A percentile compares a stretch with the other conserved stretches of the same genome.
phyloP scores from a whole-genome alignment of 2,797 vertebrate genomes.

The Rhinoraja longicauda region DNA sequence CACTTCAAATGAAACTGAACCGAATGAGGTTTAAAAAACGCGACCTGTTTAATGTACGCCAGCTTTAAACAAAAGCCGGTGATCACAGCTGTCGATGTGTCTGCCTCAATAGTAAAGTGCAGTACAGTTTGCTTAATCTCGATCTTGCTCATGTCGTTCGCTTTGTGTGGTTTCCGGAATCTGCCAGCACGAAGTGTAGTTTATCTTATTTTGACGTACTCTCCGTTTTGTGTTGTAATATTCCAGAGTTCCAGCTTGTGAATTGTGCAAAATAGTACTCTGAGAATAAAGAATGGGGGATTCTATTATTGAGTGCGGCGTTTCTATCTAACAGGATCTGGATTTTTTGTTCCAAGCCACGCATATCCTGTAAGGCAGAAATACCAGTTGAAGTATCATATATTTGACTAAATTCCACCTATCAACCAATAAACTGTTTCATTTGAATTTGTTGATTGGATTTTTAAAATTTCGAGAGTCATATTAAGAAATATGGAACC shows the following conservation, averaged over 20 bases:
- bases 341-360: too few relatives aligned
- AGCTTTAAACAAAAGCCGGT: background rate
- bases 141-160: too few relatives aligned
- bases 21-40: too few relatives aligned
- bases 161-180: too few relatives aligned
- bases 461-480: too few relatives aligned
- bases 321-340: too few relatives aligned
- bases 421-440: background rate
- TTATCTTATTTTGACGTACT: background rate
- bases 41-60: background rate
- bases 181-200: background rate
- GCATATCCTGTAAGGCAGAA: background rate
- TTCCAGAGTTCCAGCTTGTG: background rate
- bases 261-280: background rate
- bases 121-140: background rate
- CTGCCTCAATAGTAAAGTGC: background rate
- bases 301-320: too few relatives aligned
- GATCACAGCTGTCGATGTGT: background rate
- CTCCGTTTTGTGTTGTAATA: background rate
- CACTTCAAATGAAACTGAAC: background rate
- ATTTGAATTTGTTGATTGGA: background rate
- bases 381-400: background rate
- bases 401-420: background rate
- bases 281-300: background rate
- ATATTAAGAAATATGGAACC: background rate